Conservation (phyloP, 1,140 invertebrate species). For the Oncopodura yosiiana region DNA sequence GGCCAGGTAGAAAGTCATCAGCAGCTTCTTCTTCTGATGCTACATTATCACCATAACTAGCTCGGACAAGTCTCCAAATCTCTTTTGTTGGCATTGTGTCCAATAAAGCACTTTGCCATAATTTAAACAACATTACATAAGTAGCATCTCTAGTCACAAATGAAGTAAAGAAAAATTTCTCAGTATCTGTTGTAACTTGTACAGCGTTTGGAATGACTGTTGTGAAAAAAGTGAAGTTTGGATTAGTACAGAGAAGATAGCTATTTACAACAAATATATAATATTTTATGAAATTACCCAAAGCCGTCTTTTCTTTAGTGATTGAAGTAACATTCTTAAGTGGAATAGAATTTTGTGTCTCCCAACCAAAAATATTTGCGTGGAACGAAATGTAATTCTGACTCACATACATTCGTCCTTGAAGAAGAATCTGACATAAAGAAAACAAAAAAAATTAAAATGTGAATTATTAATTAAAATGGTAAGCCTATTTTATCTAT, state of each 20-base stretch:
- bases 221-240: not conserved
- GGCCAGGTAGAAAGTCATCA: slow-evolving; percentile 45
- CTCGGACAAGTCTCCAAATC: slow-evolving; percentile 84
- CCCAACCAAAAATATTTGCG: slow-evolving; percentile 91
- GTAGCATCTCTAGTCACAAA: slow-evolving; percentile 85
- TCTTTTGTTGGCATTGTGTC: slow-evolving; percentile 76
- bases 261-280: not conserved
- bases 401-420: slow-evolving; percentile 83
- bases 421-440: slow-evolving; percentile 80
- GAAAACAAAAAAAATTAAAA: no score
- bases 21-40: slow-evolving; percentile 89
- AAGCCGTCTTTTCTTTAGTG: slow-evolving; percentile 83
- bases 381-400: slow-evolving; percentile 91
- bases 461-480: no score
- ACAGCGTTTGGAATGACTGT: slow-evolving; percentile 82
- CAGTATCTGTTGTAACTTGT: slow-evolving; percentile 66
- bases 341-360: slow-evolving; percentile 56
- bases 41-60: slow-evolving; percentile 81
- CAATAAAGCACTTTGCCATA: slow-evolving; percentile 91
- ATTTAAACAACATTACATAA: slow-evolving; percentile 84
- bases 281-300: no score
- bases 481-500: no score
- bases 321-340: slow-evolving; percentile 85
- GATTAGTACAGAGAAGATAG: not conserved
- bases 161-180: slow-evolving; percentile 87